A percentile compares a stretch with the other conserved stretches of the same genome.
These are phyloP conservation scores for Lithodes maja DNA, from an alignment of 2,888 invertebrate species.

Conservation along the genomic window DNA sequence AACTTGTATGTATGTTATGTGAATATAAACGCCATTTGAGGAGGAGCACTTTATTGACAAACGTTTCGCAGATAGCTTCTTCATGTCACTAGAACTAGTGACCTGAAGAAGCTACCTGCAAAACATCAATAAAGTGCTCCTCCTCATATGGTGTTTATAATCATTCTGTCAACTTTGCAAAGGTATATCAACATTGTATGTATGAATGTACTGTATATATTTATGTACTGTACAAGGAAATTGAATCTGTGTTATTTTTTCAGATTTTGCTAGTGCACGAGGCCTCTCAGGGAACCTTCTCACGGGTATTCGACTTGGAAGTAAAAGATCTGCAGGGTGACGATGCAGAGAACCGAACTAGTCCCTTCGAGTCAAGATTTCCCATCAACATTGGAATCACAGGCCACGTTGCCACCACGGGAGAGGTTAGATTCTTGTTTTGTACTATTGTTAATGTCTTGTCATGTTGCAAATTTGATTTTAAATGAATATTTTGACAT, in stretches of 20 bases:
- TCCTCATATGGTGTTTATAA: too few relatives aligned
- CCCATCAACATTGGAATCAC: conserved; percentile 97
- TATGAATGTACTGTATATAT: conserved; percentile 32
- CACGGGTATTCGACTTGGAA: conserved; percentile 94
- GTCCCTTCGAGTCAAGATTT: conserved; percentile 93
- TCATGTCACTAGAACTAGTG: background rate
- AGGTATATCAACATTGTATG: too few relatives aligned
- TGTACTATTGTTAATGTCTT: too few relatives aligned
- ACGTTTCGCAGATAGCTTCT: background rate
- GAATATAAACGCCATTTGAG: background rate
- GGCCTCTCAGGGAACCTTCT: conserved; percentile 93
- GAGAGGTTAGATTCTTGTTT: conserved; percentile 82
- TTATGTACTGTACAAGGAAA: background rate
- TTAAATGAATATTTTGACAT: too few relatives aligned
- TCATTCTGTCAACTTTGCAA: too few relatives aligned
- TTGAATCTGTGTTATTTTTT: background rate
- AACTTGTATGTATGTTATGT: too few relatives aligned
- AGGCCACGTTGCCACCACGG: conserved; percentile 94
- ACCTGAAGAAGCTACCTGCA: too few relatives aligned
- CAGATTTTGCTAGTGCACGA: conserved; percentile 92
- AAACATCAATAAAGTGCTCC: too few relatives aligned
- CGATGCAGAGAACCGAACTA: conserved; percentile 86
- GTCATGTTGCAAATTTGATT: too few relatives aligned
- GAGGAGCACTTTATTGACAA: too few relatives aligned
- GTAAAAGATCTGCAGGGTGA: conserved; percentile 90